phyloP scores from a whole-genome alignment of 2,797 vertebrate genomes.

The Cyclopterus lumpus region DNA sequence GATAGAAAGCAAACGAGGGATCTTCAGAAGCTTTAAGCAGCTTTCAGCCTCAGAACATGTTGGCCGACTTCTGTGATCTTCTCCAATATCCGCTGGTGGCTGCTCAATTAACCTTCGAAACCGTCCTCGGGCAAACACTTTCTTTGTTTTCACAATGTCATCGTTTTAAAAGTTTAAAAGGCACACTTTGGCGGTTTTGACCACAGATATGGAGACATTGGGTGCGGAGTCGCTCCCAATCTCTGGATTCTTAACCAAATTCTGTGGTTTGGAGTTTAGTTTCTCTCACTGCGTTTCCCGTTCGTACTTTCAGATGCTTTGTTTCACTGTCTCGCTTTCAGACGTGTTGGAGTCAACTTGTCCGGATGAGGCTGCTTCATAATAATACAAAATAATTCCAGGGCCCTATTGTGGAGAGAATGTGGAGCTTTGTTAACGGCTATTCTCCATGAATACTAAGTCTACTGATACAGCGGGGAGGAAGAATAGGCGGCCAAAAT shows the following conservation, averaged over 20 bases:
- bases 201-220: not conserved
- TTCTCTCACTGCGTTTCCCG: too few species aligned
- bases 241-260: not conserved
- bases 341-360: not conserved
- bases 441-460: not conserved
- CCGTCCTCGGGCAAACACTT: not conserved
- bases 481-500: not conserved
- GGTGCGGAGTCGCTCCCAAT: too few species aligned
- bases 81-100: not conserved
- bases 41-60: conserved; percentile 15
- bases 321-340: not conserved
- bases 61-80: not conserved
- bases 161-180: not conserved
- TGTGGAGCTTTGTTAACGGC: not conserved
- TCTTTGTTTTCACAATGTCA: not conserved
- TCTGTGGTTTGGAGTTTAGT: not conserved
- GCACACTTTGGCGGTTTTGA: not conserved
- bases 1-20: conserved; percentile 11
- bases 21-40: conserved; percentile 2
- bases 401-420: not conserved
- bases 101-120: not conserved
- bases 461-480: not conserved
- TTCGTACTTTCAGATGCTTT: not conserved
- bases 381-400: not conserved
- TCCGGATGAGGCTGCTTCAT: not conserved